phyloP scores from a whole-genome alignment of 2,797 vertebrate genomes.

The Sebastes trivittatus region DNA sequence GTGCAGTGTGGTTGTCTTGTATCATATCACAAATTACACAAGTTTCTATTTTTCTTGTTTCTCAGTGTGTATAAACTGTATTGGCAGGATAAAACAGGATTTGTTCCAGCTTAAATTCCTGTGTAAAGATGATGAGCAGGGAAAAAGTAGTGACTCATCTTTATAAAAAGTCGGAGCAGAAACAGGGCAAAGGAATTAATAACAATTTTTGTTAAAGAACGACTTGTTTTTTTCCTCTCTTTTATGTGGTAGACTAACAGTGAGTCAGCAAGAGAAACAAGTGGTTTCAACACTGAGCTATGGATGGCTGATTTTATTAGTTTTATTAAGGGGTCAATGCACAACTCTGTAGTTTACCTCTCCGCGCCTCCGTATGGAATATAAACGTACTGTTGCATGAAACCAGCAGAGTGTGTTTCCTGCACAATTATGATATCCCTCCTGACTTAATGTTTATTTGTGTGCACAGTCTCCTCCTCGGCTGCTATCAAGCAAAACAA shows the following conservation, averaged over 20 bases:
- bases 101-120: background rate
- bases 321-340: conserved; percentile 1
- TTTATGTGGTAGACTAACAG: background rate
- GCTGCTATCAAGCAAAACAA: conserved; percentile 5
- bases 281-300: conserved; percentile 1
- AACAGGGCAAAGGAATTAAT: background rate
- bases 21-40: background rate
- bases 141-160: background rate
- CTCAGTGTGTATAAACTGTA: background rate
- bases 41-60: background rate
- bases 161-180: background rate
- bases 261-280: background rate
- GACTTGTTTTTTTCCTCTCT: background rate
- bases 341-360: background rate
- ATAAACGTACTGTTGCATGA: background rate
- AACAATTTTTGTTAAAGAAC: background rate
- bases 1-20: background rate
- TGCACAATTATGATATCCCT: background rate
- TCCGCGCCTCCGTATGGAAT: background rate
- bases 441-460: background rate
- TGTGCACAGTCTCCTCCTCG: background rate
- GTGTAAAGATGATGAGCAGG: background rate
- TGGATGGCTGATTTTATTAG: conserved; percentile 4
- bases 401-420: background rate
- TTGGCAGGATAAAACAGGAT: background rate